These are phyloP conservation scores for Premnoplex brunnescens DNA, from an alignment of 2,797 vertebrate genomes.

Conservation along the genomic window DNA sequence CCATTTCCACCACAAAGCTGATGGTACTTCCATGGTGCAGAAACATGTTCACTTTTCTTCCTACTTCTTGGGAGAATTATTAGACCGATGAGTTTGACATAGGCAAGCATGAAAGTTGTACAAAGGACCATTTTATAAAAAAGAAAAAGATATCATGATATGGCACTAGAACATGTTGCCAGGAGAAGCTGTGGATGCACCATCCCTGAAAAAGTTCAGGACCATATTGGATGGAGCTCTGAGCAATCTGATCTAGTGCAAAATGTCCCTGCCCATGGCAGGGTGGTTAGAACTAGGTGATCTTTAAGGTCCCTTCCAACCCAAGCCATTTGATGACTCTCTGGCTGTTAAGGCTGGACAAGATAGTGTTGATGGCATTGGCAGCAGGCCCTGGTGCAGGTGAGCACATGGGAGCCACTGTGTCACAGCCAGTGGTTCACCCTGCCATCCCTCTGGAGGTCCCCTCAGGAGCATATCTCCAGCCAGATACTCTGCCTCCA, in stretches of 20 bases:
- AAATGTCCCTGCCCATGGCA: not conserved
- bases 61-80: not conserved
- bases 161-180: not conserved
- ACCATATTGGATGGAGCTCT: not conserved
- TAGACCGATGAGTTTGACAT: not conserved
- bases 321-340: not conserved
- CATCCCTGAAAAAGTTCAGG: not conserved
- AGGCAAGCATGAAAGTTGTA: not conserved
- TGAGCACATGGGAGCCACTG: rapidly evolving
- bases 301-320: not conserved
- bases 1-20: not conserved
- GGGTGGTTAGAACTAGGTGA: not conserved
- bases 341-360: not conserved
- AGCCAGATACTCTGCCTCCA: not conserved
- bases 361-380: rapidly evolving
- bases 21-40: not conserved
- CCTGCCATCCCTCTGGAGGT: rapidly evolving
- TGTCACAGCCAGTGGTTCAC: rapidly evolving
- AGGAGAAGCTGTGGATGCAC: not conserved
- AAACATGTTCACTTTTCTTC: not conserved
- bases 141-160: not conserved
- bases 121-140: not conserved
- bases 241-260: not conserved
- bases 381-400: rapidly evolving
- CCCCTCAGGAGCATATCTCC: not conserved